Evolutionary conservation across 2,888 invertebrate species (phyloP), one percentile per base, ranked within the genome.

Genomic region (Andrena trimmerana): DNA sequence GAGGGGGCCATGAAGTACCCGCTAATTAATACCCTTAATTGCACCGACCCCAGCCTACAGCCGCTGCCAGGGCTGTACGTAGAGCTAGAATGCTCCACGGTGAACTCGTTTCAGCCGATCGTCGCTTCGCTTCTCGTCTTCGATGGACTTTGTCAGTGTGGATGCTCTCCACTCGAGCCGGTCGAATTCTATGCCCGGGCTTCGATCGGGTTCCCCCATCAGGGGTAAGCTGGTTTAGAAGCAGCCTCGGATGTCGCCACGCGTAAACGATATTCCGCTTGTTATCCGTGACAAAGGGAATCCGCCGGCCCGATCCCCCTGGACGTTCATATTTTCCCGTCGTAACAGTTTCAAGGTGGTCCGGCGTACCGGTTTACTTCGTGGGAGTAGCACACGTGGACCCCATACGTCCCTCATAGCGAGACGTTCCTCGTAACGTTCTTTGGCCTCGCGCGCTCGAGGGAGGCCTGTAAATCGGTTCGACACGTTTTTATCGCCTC

Each of bases 11-110:
- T 89, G 90, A 92, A 93, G 93, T 92, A 92, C 92, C 91, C 90
- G 93, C 93, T 94, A 93, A 94, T 94, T 94, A 93, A 93, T 93
- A 94, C 92, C 92, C 93, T 93, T 93, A 94, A 93, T 93, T 94
- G 93, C 92, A 91, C 91, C 92, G 89, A 91, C 91, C 92, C 91
- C 90, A 91, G 86, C 84, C 83, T 84, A 84, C 81, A 84, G 80
- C 88, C 85, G 84, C 81, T 76, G 81, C 81, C 91, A 92, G 91
- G 90, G 90, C 91, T 87, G 90, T 87, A 86, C 82, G 79, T 84
- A 81, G 57, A 57, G 67, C 68, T 73, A 83, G 68, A 71, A 78
- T 63, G 78, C 76, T 85, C 74, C 74, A 88, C 84, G 67, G 82
- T 74, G 79, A 84, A 82, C 82, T 78, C 87, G 88, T 86, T 87